Evolutionary conservation across 2,113 vertebrate genomes (phyloP).

Genomic region (cat (Felis catus)): F.catus_Fca126_mat1.0 CM031411.1:85459001-85459500

Average conservation of each 20-base stretch:
- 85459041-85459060: no score
- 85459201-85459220: background rate
- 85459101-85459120: no score
- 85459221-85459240: background rate
- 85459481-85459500: background rate
- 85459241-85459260: background rate
- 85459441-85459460: slow-evolving; percentile 43
- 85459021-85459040: no score
- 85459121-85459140: background rate
- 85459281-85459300: background rate
- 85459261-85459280: background rate
- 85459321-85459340: background rate
- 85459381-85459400: background rate
- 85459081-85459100: no score
- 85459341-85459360: background rate
- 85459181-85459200: background rate
- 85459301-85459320: background rate
- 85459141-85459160: background rate
- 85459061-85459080: no score
- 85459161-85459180: background rate
- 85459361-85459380: slow-evolving; percentile 19
- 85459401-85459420: background rate
- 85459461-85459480: background rate
- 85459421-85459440: background rate
- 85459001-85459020: no score